These are phyloP conservation scores for Ptychochromis oligacanthus DNA, from an alignment of 2,113 vertebrate species.

Conservation along the genomic window DNA sequence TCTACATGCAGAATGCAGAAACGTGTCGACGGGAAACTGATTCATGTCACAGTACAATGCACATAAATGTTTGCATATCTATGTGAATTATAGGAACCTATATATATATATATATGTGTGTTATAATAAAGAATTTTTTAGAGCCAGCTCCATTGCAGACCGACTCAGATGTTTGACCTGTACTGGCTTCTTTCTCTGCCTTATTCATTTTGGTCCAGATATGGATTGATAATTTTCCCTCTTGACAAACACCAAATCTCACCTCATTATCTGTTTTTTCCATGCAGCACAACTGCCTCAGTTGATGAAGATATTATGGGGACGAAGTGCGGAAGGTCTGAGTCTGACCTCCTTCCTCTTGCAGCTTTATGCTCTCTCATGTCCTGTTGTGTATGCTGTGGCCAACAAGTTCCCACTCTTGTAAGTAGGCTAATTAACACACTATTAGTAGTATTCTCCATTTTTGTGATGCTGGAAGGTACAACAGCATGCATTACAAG, in stretches of 20 bases:
- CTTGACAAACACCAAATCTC: neutral
- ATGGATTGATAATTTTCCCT: neutral
- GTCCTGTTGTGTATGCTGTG: conserved; percentile 81
- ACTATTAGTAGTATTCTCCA: neutral
- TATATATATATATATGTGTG: too few species aligned
- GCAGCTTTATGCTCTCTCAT: conserved; percentile 81
- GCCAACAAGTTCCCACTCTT: conserved; percentile 82
- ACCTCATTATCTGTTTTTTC: neutral
- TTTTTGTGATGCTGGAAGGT: neutral
- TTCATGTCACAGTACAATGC: neutral
- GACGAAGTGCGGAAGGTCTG: conserved; percentile 80
- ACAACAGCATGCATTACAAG: neutral
- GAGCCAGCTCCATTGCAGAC: neutral
- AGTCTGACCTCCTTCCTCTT: conserved; percentile 79
- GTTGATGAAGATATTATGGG: conserved; percentile 80
- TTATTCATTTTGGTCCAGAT: neutral
- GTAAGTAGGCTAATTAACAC: conserved; percentile 58
- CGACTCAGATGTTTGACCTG: neutral
- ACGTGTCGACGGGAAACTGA: neutral
- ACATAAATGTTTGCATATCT: neutral
- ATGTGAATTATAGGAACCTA: neutral
- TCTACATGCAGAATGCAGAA: conserved; percentile 1
- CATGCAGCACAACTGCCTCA: conserved; percentile 78
- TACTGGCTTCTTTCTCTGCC: neutral
- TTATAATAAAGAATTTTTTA: too few species aligned